Evolutionary conservation across 2,113 vertebrate species (phyloP).

Genomic region (Hucho hucho): DNA sequence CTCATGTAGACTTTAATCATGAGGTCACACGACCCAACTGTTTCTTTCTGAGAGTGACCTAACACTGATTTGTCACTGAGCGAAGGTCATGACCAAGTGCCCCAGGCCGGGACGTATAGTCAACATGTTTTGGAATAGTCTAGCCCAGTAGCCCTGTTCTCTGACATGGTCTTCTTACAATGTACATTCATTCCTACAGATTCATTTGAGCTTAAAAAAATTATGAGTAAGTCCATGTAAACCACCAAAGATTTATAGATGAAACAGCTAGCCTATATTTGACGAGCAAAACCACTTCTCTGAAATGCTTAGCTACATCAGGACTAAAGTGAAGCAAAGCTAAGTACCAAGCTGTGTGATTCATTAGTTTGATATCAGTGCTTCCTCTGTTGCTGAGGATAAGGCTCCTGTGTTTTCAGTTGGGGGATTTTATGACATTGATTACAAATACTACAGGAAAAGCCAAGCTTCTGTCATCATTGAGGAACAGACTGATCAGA

Average conservation of each 20-base stretch:
- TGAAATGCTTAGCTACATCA: not conserved
- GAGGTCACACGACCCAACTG: not conserved
- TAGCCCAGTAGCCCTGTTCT: constrained; percentile 11
- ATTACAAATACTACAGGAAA: no score
- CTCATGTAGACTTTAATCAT: constrained; percentile 6
- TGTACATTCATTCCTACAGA: no score
- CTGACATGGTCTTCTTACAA: constrained; percentile 6
- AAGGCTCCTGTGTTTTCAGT: no score
- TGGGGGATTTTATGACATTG: no score
- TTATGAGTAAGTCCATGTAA: not conserved
- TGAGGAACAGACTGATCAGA: no score
- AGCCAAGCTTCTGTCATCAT: no score
- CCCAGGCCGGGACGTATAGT: constrained; percentile 28
- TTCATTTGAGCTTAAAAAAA: no score
- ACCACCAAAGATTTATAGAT: not conserved
- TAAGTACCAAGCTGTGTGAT: not conserved
- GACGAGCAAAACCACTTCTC: no score
- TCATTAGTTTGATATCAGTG: not conserved
- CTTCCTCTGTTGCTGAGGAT: not conserved
- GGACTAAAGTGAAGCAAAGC: constrained; percentile 3
- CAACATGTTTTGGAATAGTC: constrained; percentile 33
- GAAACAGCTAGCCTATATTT: not conserved
- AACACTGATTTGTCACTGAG: constrained; percentile 14
- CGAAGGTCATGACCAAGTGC: constrained; percentile 29
- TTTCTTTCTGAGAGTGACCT: not conserved